Evolutionary conservation across 2,888 invertebrate genomes (phyloP).

Genomic region (Synanthedon formicaeformis): DNA sequence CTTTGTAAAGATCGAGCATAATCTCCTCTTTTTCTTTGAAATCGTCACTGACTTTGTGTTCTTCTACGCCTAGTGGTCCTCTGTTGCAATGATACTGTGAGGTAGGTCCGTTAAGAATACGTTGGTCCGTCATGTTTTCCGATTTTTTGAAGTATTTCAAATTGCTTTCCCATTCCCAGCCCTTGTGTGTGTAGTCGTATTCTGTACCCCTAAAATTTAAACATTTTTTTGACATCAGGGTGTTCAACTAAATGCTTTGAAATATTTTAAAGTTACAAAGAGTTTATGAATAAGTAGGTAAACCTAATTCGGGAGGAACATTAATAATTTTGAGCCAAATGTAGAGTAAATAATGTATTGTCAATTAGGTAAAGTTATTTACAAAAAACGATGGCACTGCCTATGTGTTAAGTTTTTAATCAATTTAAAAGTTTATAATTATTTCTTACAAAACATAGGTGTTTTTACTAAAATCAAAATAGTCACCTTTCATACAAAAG

Average conservation of each 20-base stretch:
- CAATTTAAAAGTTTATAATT: too few relatives aligned
- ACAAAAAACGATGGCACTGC: too few relatives aligned
- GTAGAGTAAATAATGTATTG: too few relatives aligned
- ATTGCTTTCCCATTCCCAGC: not conserved
- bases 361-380: too few relatives aligned
- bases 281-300: too few relatives aligned
- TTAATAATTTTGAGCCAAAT: too few relatives aligned
- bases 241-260: too few relatives aligned
- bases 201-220: not conserved
- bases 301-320: too few relatives aligned
- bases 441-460: not conserved
- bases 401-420: too few relatives aligned
- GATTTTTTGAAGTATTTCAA: not conserved
- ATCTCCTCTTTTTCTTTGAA: not conserved
- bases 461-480: not conserved
- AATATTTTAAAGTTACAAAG: too few relatives aligned
- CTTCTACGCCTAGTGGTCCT: not conserved
- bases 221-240: not conserved
- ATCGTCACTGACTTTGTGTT: not conserved
- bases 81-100: not conserved
- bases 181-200: not conserved
- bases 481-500: conserved; percentile 14
- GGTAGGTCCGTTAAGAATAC: not conserved
- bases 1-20: not conserved
- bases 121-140: not conserved